Conservation (phyloP, 2,888 invertebrate species). For the Creontiades dilutus region DNA sequence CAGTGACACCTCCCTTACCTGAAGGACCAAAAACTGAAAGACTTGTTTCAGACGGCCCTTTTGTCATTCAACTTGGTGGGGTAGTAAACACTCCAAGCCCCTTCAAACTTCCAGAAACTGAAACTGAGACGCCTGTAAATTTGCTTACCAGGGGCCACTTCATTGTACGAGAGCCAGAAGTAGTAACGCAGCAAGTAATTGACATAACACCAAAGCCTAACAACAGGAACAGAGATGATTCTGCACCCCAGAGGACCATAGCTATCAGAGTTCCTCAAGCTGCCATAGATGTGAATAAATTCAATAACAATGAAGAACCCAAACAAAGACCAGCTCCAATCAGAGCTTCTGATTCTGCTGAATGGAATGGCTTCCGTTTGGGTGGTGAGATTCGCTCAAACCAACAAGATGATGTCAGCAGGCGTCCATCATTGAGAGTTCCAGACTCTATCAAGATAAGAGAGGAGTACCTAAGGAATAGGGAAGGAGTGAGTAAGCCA, state of each 20-base stretch:
- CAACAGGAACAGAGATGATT: slow-evolving; percentile 49
- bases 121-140: slow-evolving; percentile 57
- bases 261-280: slow-evolving; percentile 72
- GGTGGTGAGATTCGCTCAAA: slow-evolving; percentile 61
- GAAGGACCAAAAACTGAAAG: slow-evolving; percentile 58
- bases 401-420: slow-evolving; percentile 57
- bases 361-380: slow-evolving; percentile 67
- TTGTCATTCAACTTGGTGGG: slow-evolving; percentile 28
- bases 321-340: slow-evolving; percentile 61
- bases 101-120: slow-evolving; percentile 62
- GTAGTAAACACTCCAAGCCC: slow-evolving; percentile 69
- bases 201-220: slow-evolving; percentile 73
- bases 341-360: slow-evolving; percentile 66
- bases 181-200: slow-evolving; percentile 60
- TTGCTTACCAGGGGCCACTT: slow-evolving; percentile 66
- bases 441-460: slow-evolving; percentile 64
- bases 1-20: slow-evolving; percentile 39
- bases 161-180: slow-evolving; percentile 65
- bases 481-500: slow-evolving; percentile 11
- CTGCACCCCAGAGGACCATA: slow-evolving; percentile 56
- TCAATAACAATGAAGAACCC: slow-evolving; percentile 35
- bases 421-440: slow-evolving; percentile 58
- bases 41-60: slow-evolving; percentile 40
- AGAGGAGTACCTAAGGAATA: slow-evolving; percentile 56
- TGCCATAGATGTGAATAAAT: slow-evolving; percentile 70